phyloP scores from a whole-genome alignment of 2,797 vertebrate species.

The Luscinia megarhynchos region DNA sequence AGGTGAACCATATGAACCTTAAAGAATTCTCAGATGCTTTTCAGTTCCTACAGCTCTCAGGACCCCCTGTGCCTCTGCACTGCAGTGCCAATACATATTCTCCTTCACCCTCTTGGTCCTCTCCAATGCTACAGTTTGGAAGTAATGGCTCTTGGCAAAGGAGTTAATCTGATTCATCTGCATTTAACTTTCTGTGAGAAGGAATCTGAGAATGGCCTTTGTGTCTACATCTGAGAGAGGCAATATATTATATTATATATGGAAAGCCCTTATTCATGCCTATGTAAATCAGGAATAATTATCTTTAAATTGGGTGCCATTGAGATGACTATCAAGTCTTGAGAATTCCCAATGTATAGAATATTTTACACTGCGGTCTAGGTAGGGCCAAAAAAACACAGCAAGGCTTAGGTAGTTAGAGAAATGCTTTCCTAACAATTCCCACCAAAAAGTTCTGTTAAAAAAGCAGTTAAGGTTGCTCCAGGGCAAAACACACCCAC shows the following conservation, averaged over 20 bases:
- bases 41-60: not conserved
- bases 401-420: slow-evolving; percentile 13
- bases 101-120: not conserved
- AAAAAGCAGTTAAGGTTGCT: slow-evolving; percentile 66
- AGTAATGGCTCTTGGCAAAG: not conserved
- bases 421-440: slow-evolving; percentile 63
- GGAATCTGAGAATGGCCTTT: slow-evolving; percentile 1
- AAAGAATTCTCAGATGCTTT: not conserved
- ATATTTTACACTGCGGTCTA: slow-evolving; percentile 43
- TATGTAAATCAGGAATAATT: slow-evolving; percentile 54
- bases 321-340: slow-evolving; percentile 56
- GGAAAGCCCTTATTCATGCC: slow-evolving; percentile 19
- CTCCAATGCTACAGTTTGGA: not conserved
- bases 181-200: not conserved
- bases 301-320: slow-evolving; percentile 26
- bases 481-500: slow-evolving; percentile 66
- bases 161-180: not conserved
- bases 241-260: slow-evolving; percentile 36
- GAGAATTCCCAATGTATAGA: slow-evolving; percentile 46
- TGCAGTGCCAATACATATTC: not conserved
- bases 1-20: not conserved
- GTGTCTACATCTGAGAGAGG: slow-evolving; percentile 11
- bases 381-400: slow-evolving; percentile 25
- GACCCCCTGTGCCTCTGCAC: not conserved
- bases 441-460: slow-evolving; percentile 64